phyloP scores from a whole-genome alignment of 2,888 invertebrate species.

The Trichopoda pennipes region DNA sequence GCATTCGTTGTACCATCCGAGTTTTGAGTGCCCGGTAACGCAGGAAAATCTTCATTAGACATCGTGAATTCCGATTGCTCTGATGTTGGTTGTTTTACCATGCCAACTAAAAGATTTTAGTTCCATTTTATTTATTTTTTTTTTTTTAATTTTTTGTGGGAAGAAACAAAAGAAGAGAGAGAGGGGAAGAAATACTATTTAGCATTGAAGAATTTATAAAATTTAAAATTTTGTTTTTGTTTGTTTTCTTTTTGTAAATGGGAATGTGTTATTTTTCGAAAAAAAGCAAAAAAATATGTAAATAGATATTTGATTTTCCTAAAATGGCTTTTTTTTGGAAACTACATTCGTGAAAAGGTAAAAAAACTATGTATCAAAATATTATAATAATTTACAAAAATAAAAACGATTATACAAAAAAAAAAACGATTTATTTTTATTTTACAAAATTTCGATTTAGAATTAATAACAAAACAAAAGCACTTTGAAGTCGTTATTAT shows the following conservation, averaged over 20 bases:
- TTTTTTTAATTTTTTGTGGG: constrained; percentile 26
- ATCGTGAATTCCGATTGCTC: constrained; percentile 97
- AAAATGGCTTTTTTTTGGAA: neutral
- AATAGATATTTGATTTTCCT: constrained; percentile 1
- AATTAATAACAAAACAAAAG: constrained; percentile 16
- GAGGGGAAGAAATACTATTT: constrained; percentile 65
- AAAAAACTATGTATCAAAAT: neutral
- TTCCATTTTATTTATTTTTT: constrained; percentile 10
- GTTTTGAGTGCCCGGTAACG: constrained; percentile 95
- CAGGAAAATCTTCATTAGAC: constrained; percentile 99
- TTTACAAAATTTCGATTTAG: neutral
- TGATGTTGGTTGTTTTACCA: constrained; percentile 96
- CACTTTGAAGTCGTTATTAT: no score
- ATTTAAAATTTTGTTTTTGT: constrained; percentile 52
- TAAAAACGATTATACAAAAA: no score
- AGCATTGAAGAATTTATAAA: constrained; percentile 53
- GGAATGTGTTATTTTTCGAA: constrained; percentile 14
- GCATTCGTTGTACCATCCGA: constrained; percentile 83
- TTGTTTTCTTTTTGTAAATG: constrained; percentile 43
- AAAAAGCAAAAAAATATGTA: constrained; percentile 2
- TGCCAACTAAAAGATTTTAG: constrained; percentile 85
- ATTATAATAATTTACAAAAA: neutral
- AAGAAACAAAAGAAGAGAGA: constrained; percentile 49
- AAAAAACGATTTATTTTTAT: neutral
- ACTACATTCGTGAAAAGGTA: neutral